Base-by-base conservation (phyloP, 2,797 vertebrate species). In the Helostoma temminkii region DNA sequence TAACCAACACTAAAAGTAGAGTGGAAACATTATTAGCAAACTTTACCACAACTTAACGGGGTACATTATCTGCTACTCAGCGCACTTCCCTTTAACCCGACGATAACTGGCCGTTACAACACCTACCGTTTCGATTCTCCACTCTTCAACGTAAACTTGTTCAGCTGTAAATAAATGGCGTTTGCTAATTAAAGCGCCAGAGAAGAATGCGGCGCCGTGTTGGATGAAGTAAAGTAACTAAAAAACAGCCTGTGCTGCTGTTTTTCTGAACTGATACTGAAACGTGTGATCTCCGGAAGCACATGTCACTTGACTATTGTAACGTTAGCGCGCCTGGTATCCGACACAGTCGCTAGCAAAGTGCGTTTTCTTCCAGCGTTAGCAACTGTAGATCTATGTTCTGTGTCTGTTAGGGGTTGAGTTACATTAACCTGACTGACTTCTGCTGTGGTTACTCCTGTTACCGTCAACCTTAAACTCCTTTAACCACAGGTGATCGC, bases 231-330 rank as follows among this genome's bases (percentile, higher is more conserved):
- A 18, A 32, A 25, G 1, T 1, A 42, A 28, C 19, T 41, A 26
- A 12, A 3, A 30, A 1, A 42, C 26, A 10, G 11, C 0, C 5
- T 4, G 0, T 1, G 9, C 1, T 5, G 6, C 2, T 7, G 25
- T 46, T 28, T 87, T 84, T 46, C 26, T 19, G 37, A 21, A 59
- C 22, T 0, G 81, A 87, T 81, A 86, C 52, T 49, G 79, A 85
- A 86, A 83, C 77, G 82, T 67, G 78, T 79, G 75, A 71, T 87
- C 82, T 88, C 83, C 90, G 88, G 89, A 91, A 90, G 89, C 91
- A 93, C 91, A 91, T 92, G 91, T 89, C 84, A 90, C 60, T 78
- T 68, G 84, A 80, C 81, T 75, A 39, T 47, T 56, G 58, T 66
- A 42, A 42, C n/a, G 18, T 42, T 42, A 78, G 79, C 87, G 81